Base-by-base conservation (phyloP, 1,140 invertebrate genomes). In the Helicoverpa armigera region DNA sequence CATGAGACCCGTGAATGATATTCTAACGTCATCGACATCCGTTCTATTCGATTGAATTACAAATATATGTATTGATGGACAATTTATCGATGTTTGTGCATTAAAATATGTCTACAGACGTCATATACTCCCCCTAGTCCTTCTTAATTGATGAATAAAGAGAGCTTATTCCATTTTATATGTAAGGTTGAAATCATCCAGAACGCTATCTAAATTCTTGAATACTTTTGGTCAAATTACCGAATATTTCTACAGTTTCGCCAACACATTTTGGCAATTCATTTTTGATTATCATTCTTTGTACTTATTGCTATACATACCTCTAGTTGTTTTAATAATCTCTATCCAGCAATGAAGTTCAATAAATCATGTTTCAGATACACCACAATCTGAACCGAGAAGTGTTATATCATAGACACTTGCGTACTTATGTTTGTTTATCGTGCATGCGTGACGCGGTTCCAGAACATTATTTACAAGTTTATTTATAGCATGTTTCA, bases 31-130 rank as follows among this genome's bases (percentile, higher is more conserved):
- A 73, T 43, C 70, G 54, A 58, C 70, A 73, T 73, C 70, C 70
- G 70, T 73, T 73, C 70, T 73, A 73, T 73, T 43, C 53, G 29
- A 58, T 73, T 73, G 70, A 73, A 73, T 73, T 73, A 73, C 70
- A 73, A 73, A 73, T 73, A 43, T 43, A 35, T 35, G 35, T 43
- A 56, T 73, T 43, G 70, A 58, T 73, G 70, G 16, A 43, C 70
- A 73, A 56, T 73, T 35, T 73, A 73, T 73, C 54, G 23, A 58
- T 14, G 53, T 58, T 73, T 73, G 13, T 10, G 12, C 31, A 11
- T 72, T 56, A 18, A 10, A 51, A 16, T 12, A 63, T 60, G 0
- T 48, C 58, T 61, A 69, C 43, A 5, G 69, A 72, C 69, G 69
- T 72, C 69, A 72, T 70, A 2, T 50, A 54, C 23, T 65, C 63